Percentiles rank a stretch among this genome's conserved stretches.
phyloP scores from a whole-genome alignment of 2,888 invertebrate genomes.

The Drosophila picticornis region DNA sequence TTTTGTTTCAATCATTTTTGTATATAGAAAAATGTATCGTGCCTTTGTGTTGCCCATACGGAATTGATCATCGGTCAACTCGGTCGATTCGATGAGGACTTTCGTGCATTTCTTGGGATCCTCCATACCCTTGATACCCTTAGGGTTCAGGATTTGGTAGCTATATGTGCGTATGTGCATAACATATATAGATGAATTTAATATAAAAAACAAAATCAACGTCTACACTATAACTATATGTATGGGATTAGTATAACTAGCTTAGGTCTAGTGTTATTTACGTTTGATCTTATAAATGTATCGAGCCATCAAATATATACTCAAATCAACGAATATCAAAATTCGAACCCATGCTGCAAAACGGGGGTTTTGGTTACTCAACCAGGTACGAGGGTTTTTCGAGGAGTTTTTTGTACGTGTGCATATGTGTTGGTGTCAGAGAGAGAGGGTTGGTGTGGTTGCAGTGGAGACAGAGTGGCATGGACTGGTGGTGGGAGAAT shows the following conservation, averaged over 20 bases:
- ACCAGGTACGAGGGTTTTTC: slow-evolving; percentile 10
- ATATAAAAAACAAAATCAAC: slow-evolving; percentile 36
- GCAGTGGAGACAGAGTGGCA: neutral
- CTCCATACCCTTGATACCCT: slow-evolving; percentile 90
- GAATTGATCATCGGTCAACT: slow-evolving; percentile 95
- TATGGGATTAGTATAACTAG: slow-evolving; percentile 63
- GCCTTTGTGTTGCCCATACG: slow-evolving; percentile 99
- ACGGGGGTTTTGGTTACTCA: slow-evolving; percentile 34
- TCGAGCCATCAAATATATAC: slow-evolving; percentile 18
- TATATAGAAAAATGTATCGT: slow-evolving; percentile 85
- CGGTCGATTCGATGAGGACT: slow-evolving; percentile 92
- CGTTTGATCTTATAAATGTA: slow-evolving; percentile 62
- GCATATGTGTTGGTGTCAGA: slow-evolving; percentile 38
- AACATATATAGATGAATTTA: slow-evolving; percentile 60
- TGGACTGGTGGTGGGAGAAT: neutral
- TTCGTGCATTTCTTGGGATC: slow-evolving; percentile 94
- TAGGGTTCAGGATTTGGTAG: slow-evolving; percentile 99
- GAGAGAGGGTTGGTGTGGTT: slow-evolving; percentile 26
- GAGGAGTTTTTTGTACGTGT: slow-evolving; percentile 29
- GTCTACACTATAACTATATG: slow-evolving; percentile 35
- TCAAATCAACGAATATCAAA: slow-evolving; percentile 40
- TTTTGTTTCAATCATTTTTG: slow-evolving; percentile 13
- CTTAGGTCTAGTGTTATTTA: slow-evolving; percentile 69
- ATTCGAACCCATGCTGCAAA: slow-evolving; percentile 67
- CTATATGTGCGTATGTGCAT: slow-evolving; percentile 86